Percentiles rank a stretch among this genome's conserved stretches.
Conservation (phyloP, 2,888 invertebrate genomes). For the Trissoscelio sp. region DNA sequence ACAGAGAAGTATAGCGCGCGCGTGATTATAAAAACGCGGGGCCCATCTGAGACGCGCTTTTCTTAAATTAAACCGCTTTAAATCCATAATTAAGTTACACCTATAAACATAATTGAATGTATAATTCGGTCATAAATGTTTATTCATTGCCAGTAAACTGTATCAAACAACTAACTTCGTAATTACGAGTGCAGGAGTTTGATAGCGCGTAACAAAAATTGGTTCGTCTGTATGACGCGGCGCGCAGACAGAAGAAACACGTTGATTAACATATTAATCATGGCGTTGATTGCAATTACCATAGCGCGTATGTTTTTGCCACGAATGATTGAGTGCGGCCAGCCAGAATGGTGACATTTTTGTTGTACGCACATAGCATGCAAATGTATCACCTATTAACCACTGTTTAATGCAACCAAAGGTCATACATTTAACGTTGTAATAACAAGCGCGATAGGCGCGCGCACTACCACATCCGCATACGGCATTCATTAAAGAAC, state of each 20-base stretch:
- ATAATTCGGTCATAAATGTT: conserved; percentile 60
- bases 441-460: conserved; percentile 40
- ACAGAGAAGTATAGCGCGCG: not conserved
- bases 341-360: conserved; percentile 34
- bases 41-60: not conserved
- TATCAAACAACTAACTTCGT: conserved; percentile 21
- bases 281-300: conserved; percentile 40
- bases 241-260: conserved; percentile 32
- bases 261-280: conserved; percentile 59
- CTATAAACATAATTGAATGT: conserved; percentile 53
- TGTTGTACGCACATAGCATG: conserved; percentile 25
- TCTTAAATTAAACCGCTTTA: conserved; percentile 14
- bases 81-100: conserved; percentile 49
- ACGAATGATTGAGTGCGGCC: conserved; percentile 12
- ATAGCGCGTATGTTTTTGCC: conserved; percentile 18
- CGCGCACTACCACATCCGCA: not conserved
- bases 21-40: not conserved
- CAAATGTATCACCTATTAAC: conserved; percentile 57
- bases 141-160: conserved; percentile 42
- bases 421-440: conserved; percentile 42
- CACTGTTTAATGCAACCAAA: conserved; percentile 52
- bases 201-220: conserved; percentile 51
- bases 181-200: conserved; percentile 27
- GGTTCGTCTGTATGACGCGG: conserved; percentile 25
- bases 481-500: conserved; percentile 46